Evolutionary conservation across 2,888 invertebrate genomes (phyloP).

Genomic region (Drosophila differens): DNA sequence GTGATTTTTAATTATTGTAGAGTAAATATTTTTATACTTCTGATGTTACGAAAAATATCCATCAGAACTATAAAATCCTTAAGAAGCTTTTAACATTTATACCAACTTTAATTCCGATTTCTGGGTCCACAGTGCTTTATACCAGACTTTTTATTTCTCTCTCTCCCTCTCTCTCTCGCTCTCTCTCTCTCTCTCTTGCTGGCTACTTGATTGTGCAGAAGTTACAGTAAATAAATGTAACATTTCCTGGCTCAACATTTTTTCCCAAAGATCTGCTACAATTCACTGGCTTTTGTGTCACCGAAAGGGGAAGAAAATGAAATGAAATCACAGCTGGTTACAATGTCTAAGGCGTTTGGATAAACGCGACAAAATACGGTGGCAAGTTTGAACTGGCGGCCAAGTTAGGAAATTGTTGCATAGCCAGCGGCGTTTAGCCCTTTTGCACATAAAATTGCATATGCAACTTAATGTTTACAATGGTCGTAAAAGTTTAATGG

Average conservation of each 20-base stretch:
- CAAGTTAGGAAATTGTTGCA: slow-evolving; percentile 68
- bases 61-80: not conserved
- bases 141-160: not conserved
- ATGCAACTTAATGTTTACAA: slow-evolving; percentile 81
- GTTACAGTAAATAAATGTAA: slow-evolving; percentile 25
- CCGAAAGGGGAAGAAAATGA: slow-evolving; percentile 7
- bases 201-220: slow-evolving; percentile 9
- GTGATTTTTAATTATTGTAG: not conserved
- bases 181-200: not conserved
- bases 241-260: slow-evolving; percentile 39
- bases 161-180: not conserved
- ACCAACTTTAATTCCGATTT: not conserved
- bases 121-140: not conserved
- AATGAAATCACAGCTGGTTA: slow-evolving; percentile 58
- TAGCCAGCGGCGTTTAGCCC: slow-evolving; percentile 54
- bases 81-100: not conserved
- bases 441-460: slow-evolving; percentile 75
- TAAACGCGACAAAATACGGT: slow-evolving; percentile 36
- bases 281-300: slow-evolving; percentile 23
- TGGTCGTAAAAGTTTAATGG: slow-evolving; percentile 81
- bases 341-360: slow-evolving; percentile 62
- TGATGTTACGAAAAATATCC: too few species aligned
- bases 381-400: slow-evolving; percentile 40
- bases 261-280: slow-evolving; percentile 4
- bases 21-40: not conserved